Evolutionary conservation across 2,797 vertebrate genomes (phyloP).

Genomic region (Labroides dimidiatus): DNA sequence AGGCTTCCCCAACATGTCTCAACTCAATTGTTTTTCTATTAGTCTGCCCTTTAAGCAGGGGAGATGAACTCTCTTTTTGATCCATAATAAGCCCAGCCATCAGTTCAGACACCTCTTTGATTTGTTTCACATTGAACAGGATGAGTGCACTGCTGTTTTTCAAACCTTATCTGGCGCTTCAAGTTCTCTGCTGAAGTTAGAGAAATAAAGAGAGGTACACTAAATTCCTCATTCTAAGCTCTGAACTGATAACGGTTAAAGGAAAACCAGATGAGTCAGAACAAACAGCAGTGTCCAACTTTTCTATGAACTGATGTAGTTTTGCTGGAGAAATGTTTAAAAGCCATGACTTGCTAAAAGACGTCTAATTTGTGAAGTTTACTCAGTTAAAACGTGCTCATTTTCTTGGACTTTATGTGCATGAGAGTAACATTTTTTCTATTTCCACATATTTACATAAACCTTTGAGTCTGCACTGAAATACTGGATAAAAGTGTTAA

Average conservation of each 20-base stretch:
- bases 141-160: not conserved
- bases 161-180: too few species aligned
- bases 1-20: not conserved
- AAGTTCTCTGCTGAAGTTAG: not conserved
- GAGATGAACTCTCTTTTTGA: too few species aligned
- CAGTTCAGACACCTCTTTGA: not conserved
- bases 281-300: not conserved
- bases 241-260: not conserved
- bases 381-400: slow-evolving; percentile 1
- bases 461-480: not conserved
- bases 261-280: not conserved
- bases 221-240: not conserved
- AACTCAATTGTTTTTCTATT: not conserved
- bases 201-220: not conserved
- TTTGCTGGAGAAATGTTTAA: not conserved
- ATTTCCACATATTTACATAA: not conserved
- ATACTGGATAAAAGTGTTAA: not conserved
- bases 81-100: not conserved
- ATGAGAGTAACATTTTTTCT: not conserved
- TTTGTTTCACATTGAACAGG: not conserved
- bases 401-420: slow-evolving; percentile 3
- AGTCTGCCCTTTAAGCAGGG: not conserved
- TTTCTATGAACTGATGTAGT: not conserved
- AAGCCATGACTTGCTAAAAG: too few species aligned
- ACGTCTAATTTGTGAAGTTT: slow-evolving; percentile 8